These are phyloP conservation scores for Lasioglossum lativentre DNA, from an alignment of 2,888 invertebrate species.

Conservation along the genomic window DNA sequence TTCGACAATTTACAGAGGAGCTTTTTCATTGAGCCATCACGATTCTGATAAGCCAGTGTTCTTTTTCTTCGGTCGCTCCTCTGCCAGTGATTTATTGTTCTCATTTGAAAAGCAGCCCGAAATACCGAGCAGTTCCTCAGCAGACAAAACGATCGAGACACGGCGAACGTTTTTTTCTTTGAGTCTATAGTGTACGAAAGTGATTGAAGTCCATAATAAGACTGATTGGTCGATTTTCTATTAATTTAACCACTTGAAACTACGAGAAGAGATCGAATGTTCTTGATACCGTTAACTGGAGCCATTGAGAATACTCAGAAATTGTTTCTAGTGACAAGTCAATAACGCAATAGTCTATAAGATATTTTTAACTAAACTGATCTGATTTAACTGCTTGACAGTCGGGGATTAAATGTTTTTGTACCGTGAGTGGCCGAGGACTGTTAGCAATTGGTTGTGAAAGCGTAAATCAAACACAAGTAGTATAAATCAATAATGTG, in stretches of 20 bases:
- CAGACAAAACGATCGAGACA: not conserved
- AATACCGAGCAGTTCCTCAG: not conserved
- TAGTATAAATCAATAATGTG: not conserved
- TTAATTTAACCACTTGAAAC: not conserved
- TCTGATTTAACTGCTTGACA: not conserved
- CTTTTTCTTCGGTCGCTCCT: not conserved
- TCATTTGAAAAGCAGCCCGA: not conserved
- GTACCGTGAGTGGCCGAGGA: not conserved
- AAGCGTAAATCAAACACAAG: not conserved
- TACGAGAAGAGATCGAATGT: not conserved
- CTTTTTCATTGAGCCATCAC: constrained; percentile 10
- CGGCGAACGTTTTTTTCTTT: not conserved
- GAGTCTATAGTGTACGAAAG: not conserved
- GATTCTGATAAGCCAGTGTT: constrained; percentile 9
- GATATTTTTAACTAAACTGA: not conserved
- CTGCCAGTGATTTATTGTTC: constrained; percentile 21
- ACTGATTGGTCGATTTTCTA: not conserved
- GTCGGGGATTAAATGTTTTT: not conserved
- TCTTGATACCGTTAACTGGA: not conserved
- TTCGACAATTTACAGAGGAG: constrained; percentile 17
- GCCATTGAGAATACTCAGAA: not conserved
- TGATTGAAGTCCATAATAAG: not conserved
- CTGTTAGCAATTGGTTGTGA: not conserved
- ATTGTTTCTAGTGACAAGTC: not conserved
- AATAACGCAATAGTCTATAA: not conserved